A percentile compares a stretch with the other conserved stretches of the same genome.
phyloP scores from a whole-genome alignment of 2,113 vertebrate genomes.

The Hemiscyllium ocellatum region DNA sequence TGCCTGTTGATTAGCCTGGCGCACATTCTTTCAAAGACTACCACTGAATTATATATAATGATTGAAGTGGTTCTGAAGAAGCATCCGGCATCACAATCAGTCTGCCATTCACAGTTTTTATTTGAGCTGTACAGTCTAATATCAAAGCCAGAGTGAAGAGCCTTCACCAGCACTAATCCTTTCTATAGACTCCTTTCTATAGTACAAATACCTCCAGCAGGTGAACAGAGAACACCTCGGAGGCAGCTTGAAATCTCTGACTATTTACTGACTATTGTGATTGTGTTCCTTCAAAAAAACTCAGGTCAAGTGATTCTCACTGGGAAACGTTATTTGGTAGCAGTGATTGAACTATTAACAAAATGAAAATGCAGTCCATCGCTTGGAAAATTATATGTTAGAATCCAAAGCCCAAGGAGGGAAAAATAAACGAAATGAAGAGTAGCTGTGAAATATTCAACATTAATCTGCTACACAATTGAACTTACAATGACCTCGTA shows the following conservation, averaged over 20 bases:
- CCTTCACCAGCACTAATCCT: background rate
- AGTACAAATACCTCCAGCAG: background rate
- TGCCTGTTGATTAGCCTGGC: background rate
- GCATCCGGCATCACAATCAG: background rate
- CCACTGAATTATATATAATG: conserved; percentile 1
- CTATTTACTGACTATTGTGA: background rate
- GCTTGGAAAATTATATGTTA: background rate
- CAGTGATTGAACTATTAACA: too few relatives aligned
- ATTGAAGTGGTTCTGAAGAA: background rate
- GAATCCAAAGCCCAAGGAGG: background rate
- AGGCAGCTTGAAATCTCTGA: background rate
- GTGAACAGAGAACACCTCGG: background rate
- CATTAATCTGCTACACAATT: background rate
- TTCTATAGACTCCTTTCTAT: background rate
- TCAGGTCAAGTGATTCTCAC: background rate
- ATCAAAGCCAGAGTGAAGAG: background rate
- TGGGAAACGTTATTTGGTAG: background rate
- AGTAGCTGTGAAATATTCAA: background rate
- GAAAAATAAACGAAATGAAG: background rate
- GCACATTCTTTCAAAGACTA: background rate
- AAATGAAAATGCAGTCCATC: background rate
- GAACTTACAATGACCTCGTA: background rate
- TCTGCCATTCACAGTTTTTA: background rate
- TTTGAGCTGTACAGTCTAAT: background rate
- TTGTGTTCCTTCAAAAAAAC: background rate